Percentiles rank a stretch among this genome's conserved stretches.
Conservation (phyloP, 2,888 invertebrate species). For the Eledona agricola region DNA sequence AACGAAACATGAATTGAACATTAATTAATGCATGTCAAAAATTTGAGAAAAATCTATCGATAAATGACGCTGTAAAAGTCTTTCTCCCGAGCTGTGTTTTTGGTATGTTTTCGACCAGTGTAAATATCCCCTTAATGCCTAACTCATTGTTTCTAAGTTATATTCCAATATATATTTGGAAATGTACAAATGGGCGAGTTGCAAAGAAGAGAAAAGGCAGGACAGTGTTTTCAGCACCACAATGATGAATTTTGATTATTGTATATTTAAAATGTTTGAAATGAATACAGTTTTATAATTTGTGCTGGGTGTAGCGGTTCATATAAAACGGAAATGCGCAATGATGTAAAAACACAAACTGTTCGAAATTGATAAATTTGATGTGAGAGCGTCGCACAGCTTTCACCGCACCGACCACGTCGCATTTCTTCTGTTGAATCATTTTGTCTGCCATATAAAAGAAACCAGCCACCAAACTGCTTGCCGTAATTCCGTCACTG, state of each 20-base stretch:
- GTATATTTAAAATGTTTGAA: not conserved
- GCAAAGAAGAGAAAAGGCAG: too few relatives aligned
- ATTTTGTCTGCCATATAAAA: conserved; percentile 18
- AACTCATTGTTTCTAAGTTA: too few relatives aligned
- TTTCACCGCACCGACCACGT: conserved; percentile 11
- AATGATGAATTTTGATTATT: conserved; percentile 9
- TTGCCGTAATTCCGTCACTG: conserved; percentile 12
- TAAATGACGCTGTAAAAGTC: too few relatives aligned
- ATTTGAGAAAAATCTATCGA: too few relatives aligned
- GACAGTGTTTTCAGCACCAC: too few relatives aligned
- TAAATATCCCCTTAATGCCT: too few relatives aligned
- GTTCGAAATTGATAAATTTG: conserved; percentile 18
- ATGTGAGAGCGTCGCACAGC: conserved; percentile 6
- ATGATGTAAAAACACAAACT: conserved; percentile 17
- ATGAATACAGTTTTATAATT: not conserved
- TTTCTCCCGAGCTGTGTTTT: too few relatives aligned
- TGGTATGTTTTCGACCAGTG: too few relatives aligned
- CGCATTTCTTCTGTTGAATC: conserved; percentile 11
- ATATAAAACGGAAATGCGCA: conserved; percentile 10
- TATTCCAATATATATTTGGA: too few relatives aligned
- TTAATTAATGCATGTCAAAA: too few relatives aligned
- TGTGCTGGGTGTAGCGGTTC: conserved; percentile 3
- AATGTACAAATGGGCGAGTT: too few relatives aligned
- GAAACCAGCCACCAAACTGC: conserved; percentile 20
- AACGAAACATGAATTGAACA: too few relatives aligned